phyloP scores from a whole-genome alignment of 2,797 vertebrate genomes.

The Alcedo atthis region DNA sequence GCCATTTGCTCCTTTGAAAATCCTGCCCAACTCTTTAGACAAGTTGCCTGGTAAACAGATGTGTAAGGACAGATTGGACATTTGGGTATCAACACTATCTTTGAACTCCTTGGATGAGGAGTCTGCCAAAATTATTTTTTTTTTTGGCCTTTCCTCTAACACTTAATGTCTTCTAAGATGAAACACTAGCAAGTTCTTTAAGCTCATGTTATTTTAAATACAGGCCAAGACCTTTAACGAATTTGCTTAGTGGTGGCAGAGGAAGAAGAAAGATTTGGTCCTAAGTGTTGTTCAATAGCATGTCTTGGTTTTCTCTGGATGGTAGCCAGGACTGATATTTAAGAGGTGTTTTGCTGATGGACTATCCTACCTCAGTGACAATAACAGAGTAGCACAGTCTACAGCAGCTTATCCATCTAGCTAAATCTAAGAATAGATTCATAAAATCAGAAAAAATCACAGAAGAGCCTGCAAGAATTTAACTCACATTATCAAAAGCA shows the following conservation, averaged over 20 bases:
- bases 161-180: constrained; percentile 72
- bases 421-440: constrained; percentile 73
- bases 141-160: constrained; percentile 43
- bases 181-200: constrained; percentile 75
- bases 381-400: constrained; percentile 68
- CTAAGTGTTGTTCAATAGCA: constrained; percentile 76
- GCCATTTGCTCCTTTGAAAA: constrained; percentile 50
- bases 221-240: constrained; percentile 76
- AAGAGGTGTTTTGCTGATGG: constrained; percentile 80
- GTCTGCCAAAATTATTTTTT: constrained; percentile 39
- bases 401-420: constrained; percentile 72
- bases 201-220: constrained; percentile 79
- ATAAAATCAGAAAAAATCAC: constrained; percentile 72
- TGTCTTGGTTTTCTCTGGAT: constrained; percentile 78
- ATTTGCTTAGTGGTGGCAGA: constrained; percentile 77
- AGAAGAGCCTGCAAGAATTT: constrained; percentile 42
- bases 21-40: background rate
- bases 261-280: constrained; percentile 77
- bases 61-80: constrained; percentile 44
- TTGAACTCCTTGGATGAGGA: constrained; percentile 71
- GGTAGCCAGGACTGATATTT: constrained; percentile 76
- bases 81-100: constrained; percentile 67
- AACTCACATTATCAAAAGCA: constrained; percentile 46
- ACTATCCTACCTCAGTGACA: constrained; percentile 72
- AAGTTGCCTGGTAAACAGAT: constrained; percentile 53